Base-by-base conservation (phyloP, 2,113 vertebrate species). In the Anoplopoma fimbria region DNA sequence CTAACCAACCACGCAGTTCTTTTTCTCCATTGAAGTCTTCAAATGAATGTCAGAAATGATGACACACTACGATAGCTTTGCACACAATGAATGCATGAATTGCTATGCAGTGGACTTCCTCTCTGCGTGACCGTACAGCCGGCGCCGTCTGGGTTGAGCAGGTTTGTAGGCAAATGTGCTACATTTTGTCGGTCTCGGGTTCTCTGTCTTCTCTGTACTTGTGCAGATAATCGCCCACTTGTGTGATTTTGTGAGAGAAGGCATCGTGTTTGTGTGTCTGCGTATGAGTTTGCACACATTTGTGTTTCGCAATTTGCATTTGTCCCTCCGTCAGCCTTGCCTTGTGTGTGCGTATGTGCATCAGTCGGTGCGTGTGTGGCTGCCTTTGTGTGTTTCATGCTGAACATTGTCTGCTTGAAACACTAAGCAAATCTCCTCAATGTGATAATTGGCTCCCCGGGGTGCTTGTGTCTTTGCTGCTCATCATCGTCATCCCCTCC, bases 381-480 rank as follows among this genome's bases (percentile, higher is more conserved):
- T 77, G 78, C 31, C 34, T 78, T 57, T 83, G 86, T 86, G 77
- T 69, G 76, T 77, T 85, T 85, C 82, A 64, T 82, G 77, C 78
- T 27, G 61, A 91, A 93, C 91, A 88, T 82, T 93, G 90, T 93
- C 89, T 92, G 87, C 91, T 87, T 89, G 90, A 93, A 92, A 91
- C 84, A 86, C 89, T 90, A 92, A 89, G 88, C 77, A 92, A 92
- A 94, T 94, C 89, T 89, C 82, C 76, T 94, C 91, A 84, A 90
- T 89, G 92, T 92, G 93, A 93, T 94, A 93, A 94, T 94, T 92
- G 93, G 93, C 91, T 92, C 90, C 93, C 93, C 25, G 76, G 92
- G 87, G 93, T 88, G 90, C 85, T 79, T 80, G 89, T 86, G 82
- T 92, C 88, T 92, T 87, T 93, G 84, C 86, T 61, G 82, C 87